These are phyloP conservation scores for Euschistus heros DNA, from an alignment of 1,140 invertebrate species.

Conservation along the genomic window DNA sequence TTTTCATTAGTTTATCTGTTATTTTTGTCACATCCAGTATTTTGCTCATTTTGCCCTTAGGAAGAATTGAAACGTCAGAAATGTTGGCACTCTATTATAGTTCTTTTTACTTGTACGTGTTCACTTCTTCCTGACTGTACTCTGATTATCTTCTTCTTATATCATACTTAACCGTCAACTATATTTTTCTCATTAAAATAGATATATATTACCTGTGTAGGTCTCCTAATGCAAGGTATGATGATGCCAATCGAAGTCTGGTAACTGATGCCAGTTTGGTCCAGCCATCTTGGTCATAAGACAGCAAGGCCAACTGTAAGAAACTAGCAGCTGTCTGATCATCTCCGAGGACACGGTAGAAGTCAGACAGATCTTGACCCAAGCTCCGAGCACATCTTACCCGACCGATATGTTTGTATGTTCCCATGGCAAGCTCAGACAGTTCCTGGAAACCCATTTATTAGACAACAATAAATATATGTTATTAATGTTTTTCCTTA, in stretches of 20 bases:
- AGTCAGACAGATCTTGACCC: constrained; percentile 77
- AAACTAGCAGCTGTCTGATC: constrained; percentile 80
- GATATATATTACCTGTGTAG: constrained; percentile 42
- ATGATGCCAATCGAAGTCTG: constrained; percentile 70
- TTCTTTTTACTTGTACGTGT: too few relatives aligned
- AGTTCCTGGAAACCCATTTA: constrained; percentile 51
- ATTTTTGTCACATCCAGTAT: too few relatives aligned
- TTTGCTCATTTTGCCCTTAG: too few relatives aligned
- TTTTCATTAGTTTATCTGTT: too few relatives aligned
- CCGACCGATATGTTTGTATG: constrained; percentile 89
- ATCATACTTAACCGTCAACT: too few relatives aligned
- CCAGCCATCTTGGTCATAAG: constrained; percentile 82
- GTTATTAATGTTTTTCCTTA: neutral
- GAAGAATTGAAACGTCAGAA: too few relatives aligned
- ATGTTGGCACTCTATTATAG: too few relatives aligned
- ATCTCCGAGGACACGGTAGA: constrained; percentile 79
- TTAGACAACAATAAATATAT: neutral
- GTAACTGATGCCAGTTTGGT: constrained; percentile 65
- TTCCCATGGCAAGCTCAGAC: constrained; percentile 89
- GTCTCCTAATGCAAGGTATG: constrained; percentile 69
- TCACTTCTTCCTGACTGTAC: too few relatives aligned
- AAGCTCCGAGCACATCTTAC: constrained; percentile 74
- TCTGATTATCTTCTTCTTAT: too few relatives aligned
- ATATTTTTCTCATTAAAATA: too few relatives aligned
- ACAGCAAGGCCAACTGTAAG: constrained; percentile 72